Base-by-base conservation (phyloP, 2,797 vertebrate genomes). In the Chloroceryle amazona region DNA sequence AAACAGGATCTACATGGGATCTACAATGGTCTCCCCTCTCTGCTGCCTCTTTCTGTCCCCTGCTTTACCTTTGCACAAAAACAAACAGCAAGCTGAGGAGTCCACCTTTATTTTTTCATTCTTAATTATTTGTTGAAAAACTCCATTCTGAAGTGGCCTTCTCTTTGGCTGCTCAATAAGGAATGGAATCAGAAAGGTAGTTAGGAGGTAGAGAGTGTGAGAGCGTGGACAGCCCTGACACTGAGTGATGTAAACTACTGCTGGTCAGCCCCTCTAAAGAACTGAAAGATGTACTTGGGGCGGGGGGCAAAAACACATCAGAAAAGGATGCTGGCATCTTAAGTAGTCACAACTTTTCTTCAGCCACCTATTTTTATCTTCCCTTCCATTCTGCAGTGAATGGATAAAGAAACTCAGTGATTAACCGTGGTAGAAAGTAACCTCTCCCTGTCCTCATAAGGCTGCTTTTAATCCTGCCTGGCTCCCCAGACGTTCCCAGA, bases 21-120 rank as follows among this genome's bases (percentile, higher is more conserved):
- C 31, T 49, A 70, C 26, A 60, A 37, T 3, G 25, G 18, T 71
- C 44, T 65, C 12, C 44, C 29, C 25, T 6, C 1, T 11, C 5
- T 26, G 18, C 46, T 76, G 8, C 31, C 20, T 4, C 7, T 37
- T 74, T 78, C 41, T 29, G 22, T 16, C 25, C 15, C 8, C 18
- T 49, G 46, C 13, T 4, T 66, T 25, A 54, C 6, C 14, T 60
- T 20, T 16, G 35, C 31, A 70, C 6, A 72, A 80, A 85, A 72
- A 0, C 20, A 41, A 90, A 61, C 2, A 47, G n/a, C 19, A 93
- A 70, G 46, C 9, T 47, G 12, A 89, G 3, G 6, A 41, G 10
- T 46, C 3, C 39, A 66, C 19, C 4, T 49, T 28, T 20, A 3
- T 4, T 4, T 0, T 3, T 0, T 2, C 4, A 3, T 25, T 18